Evolutionary conservation across 2,797 vertebrate species (phyloP).

Genomic region (Phyllotis vaccarum): DNA sequence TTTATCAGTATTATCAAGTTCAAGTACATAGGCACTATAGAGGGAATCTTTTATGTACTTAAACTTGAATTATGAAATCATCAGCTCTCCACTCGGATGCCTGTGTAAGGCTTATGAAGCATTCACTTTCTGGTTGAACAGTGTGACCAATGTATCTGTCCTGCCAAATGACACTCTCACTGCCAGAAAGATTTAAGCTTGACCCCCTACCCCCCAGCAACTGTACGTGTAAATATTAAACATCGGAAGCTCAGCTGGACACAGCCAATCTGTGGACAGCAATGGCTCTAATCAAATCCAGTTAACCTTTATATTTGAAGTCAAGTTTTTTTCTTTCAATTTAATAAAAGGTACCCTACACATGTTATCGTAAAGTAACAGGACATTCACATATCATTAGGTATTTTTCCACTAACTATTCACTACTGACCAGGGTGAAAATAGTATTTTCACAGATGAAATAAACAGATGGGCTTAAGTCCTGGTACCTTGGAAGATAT

Average conservation of each 20-base stretch:
- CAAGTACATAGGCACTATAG: conserved; percentile 54
- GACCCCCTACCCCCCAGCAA: not conserved
- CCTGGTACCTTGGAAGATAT: conserved; percentile 75
- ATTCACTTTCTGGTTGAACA: not conserved
- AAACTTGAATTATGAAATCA: conserved; percentile 65
- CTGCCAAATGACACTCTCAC: not conserved
- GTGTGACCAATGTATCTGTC: not conserved
- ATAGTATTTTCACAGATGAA: conserved; percentile 76
- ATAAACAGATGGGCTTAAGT: conserved; percentile 69
- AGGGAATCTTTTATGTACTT: conserved; percentile 39
- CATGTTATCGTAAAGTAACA: conserved; percentile 84
- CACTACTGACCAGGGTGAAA: conserved; percentile 82
- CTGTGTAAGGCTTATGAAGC: conserved; percentile 44
- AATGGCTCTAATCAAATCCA: not conserved
- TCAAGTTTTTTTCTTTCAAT: conserved; percentile 78
- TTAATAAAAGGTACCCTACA: conserved; percentile 73
- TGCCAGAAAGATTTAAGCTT: not conserved
- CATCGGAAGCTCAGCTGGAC: not conserved
- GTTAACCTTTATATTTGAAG: conserved; percentile 72
- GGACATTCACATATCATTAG: conserved; percentile 82
- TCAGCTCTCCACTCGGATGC: not conserved
- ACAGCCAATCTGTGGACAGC: conserved; percentile 52
- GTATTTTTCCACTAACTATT: conserved; percentile 84
- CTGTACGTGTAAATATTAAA: not conserved
- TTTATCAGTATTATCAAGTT: conserved; percentile 74